phyloP scores from a whole-genome alignment of 2,888 invertebrate genomes.

The Glyphotaelius pellucidus region DNA sequence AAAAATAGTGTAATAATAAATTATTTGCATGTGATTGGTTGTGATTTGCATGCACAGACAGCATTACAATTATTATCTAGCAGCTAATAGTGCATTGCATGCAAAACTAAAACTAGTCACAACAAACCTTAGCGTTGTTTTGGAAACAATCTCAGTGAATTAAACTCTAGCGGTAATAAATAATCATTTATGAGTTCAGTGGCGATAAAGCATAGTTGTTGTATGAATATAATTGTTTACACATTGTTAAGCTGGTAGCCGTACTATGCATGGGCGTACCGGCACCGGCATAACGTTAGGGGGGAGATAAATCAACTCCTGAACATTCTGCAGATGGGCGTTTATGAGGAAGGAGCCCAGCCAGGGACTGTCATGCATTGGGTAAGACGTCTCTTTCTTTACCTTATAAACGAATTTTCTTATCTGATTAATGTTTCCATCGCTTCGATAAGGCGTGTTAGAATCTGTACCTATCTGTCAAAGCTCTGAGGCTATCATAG shows the following conservation, averaged over 20 bases:
- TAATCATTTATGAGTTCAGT: background rate
- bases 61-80: too few relatives aligned
- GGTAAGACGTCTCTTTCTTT: constrained; percentile 79
- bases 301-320: background rate
- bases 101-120: background rate
- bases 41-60: background rate
- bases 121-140: background rate
- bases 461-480: too few relatives aligned
- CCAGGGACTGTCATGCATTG: constrained; percentile 94
- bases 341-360: constrained; percentile 88
- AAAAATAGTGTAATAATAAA: background rate
- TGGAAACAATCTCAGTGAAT: background rate
- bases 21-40: background rate
- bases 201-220: background rate
- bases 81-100: background rate
- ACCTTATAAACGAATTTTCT: background rate
- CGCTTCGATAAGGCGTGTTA: too few relatives aligned
- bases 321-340: constrained; percentile 88
- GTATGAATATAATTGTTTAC: background rate
- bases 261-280: constrained; percentile 9
- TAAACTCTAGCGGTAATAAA: background rate
- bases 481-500: too few relatives aligned
- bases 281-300: background rate
- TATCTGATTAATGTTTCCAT: too few relatives aligned
- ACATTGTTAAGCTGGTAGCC: background rate